A percentile compares a stretch with the other conserved stretches of the same genome.
Evolutionary conservation across 2,113 vertebrate species (phyloP).

Genomic region (Mesocricetus auratus): DNA sequence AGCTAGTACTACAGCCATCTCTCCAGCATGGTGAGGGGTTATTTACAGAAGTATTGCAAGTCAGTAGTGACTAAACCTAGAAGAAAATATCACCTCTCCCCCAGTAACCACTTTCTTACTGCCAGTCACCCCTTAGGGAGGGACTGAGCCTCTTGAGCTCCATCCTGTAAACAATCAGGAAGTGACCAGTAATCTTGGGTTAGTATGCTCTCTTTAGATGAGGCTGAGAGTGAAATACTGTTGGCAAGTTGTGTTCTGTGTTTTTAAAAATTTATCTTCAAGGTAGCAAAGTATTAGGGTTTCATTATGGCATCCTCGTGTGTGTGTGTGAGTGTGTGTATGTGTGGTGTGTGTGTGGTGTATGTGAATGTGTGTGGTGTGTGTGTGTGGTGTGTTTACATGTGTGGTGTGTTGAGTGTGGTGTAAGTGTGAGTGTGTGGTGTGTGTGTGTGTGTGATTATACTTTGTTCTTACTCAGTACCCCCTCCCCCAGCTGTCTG

Average conservation of each 20-base stretch:
- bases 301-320: not conserved
- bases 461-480: not conserved
- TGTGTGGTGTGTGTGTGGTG: not conserved
- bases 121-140: not conserved
- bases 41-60: not conserved
- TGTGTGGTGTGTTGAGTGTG: not conserved
- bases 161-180: not conserved
- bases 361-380: too few species aligned
- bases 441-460: not conserved
- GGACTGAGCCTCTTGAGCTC: not conserved
- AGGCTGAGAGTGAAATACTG: not conserved
- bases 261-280: not conserved
- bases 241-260: not conserved
- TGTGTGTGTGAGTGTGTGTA: not conserved
- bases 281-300: not conserved
- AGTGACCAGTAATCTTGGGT: not conserved
- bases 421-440: too few species aligned
- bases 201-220: not conserved
- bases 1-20: not conserved
- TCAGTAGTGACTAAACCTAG: not conserved
- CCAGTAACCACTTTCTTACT: too few species aligned
- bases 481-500: not conserved
- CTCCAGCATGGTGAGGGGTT: not conserved
- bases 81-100: not conserved
- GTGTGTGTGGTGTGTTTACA: too few species aligned